Base-by-base conservation (phyloP, 1,140 invertebrate genomes). In the Caligus rogercresseyi region DNA sequence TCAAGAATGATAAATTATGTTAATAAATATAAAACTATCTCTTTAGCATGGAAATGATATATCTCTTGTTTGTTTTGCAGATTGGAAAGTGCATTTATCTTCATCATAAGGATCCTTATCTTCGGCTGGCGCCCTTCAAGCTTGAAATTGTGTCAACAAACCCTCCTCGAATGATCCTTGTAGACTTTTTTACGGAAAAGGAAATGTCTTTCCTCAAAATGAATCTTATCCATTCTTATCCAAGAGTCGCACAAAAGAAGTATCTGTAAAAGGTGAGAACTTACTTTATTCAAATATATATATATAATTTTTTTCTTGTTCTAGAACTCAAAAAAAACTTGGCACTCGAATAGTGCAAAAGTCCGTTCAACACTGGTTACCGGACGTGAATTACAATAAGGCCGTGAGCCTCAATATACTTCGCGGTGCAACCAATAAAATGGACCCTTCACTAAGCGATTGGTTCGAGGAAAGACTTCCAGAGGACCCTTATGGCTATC, bases 91-190 rank as follows among this genome's bases (percentile, higher is more conserved):
- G 60, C 25, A 16, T 16, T 55, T 54, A 54, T 4, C 60, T 62
- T 20, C 60, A 62, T 53, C 60, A 62, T 19, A 18, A 62, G 14
- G 52, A 62, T 62, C 60, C 60, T 14, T 62, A 62, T 43, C 18
- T 62, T 21, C 24, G 18, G 21, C 43, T 62, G 51, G 60, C 43
- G 13, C 60, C 60, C 18, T 62, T 62, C 31, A 62, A 62, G 23
- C n/a, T n/a, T 1, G 60, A 62, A 13, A 18, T 55, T 15, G 31
- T 26, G 13, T 54, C 43, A 15, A 52, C 52, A 20, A 21, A 1
- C 20, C 60, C 60, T 21, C 24, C 19, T 4, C n/a, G n/a, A 1
- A 53, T 62, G 51, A 26, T 62, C 11, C 20, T 62, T 16, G 15
- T 18, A 11, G 60, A 62, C 18, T 21, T 62, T 19, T 25, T 62